These are phyloP conservation scores for Glyptemys insculpta DNA, from an alignment of 2,797 vertebrate genomes.

Conservation along the genomic window DNA sequence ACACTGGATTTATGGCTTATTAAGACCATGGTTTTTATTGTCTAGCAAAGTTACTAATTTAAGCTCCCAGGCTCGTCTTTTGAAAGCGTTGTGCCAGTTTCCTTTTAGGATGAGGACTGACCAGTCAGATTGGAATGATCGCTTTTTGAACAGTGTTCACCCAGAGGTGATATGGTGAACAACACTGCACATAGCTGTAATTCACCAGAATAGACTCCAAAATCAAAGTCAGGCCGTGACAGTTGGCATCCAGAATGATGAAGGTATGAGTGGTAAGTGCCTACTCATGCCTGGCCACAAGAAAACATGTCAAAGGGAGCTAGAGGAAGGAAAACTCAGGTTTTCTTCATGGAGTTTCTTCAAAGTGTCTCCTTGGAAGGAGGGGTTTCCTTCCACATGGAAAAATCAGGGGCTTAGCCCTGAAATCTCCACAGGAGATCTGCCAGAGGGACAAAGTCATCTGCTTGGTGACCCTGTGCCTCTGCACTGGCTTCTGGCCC, in stretches of 20 bases:
- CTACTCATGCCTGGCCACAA: background rate
- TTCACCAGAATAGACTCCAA: background rate
- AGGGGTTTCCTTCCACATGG: background rate
- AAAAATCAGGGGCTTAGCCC: background rate
- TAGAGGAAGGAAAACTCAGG: background rate
- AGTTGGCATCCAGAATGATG: background rate
- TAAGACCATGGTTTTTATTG: no score
- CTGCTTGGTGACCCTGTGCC: background rate
- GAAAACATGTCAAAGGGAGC: background rate
- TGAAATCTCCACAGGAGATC: background rate
- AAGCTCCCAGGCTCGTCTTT: no score
- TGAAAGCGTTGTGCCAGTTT: no score
- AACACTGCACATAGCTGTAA: no score
- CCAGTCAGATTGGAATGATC: no score
- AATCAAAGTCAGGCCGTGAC: fast-evolving
- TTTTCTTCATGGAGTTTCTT: background rate
- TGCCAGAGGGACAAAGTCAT: background rate
- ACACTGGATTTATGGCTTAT: no score
- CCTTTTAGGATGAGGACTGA: no score
- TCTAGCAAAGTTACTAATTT: no score
- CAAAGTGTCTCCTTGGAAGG: background rate
- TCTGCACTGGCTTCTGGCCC: background rate
- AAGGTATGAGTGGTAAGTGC: background rate
- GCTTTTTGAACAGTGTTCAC: no score
- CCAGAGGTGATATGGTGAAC: no score